Evolutionary conservation across 2,888 invertebrate species (phyloP), one percentile per base, ranked within the genome.

Genomic region (Drosophila merina): DNA sequence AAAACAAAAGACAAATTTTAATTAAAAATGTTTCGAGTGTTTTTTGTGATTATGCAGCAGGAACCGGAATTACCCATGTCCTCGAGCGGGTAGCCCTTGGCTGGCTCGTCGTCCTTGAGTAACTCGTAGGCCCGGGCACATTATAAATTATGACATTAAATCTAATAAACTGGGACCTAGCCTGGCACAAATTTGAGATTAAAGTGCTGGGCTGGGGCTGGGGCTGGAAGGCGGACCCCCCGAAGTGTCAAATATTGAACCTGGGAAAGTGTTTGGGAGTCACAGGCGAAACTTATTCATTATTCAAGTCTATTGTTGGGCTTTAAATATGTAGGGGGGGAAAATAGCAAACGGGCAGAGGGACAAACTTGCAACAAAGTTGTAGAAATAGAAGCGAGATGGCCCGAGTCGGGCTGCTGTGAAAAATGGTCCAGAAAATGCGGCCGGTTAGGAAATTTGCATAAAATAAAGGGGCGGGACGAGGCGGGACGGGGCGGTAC

Each of bases 121-220:
- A 71, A 66, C 36, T 51, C 62, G 55, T 33, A 40, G 59, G 45
- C 40, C 54, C 55, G 28, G 74, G 47, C 72, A 62, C 62, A 81
- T 78, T 81, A 82, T 79, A 79, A 84, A 82, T 79, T 79, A 82
- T 82, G 79, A 79, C 79, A 67, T 79, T 76, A 79, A 76, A 71
- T 76, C 66, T 84, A 79, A 84, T 82, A 81, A 79, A 73, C 63
- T 73, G 28, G 45, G 48, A 68, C 33, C 57, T 36, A 38, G 45
- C 33, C 51, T 50, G 49, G 25, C 48, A 64, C 28, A 74, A 68
- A 70, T 48, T 50, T 62, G 42, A 69, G 70, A 71, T 69, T 71
- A 63, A 71, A 71, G 69, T 70, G 50, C 68, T 42, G 10, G 40
- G 14, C 3, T 33, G 31, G 31, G 40, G 14, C 3, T 33, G 31